Base-by-base conservation (phyloP, 2,113 vertebrate genomes). In the Bambusicola thoracicus region DNA sequence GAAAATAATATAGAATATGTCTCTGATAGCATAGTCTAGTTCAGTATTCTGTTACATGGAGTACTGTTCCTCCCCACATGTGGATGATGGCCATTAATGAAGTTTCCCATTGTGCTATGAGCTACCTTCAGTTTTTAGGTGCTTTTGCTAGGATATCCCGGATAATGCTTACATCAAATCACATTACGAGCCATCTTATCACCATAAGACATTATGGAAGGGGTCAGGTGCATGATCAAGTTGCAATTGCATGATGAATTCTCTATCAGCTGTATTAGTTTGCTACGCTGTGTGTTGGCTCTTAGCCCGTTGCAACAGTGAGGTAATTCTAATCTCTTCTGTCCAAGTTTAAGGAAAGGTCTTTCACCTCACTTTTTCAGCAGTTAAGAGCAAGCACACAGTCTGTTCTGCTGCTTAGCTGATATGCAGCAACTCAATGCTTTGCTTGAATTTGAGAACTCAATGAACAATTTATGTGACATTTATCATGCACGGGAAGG, bases 221-320 rank as follows among this genome's bases (percentile, higher is more conserved):
- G 58, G 27, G 44, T 80, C 40, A 69, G 30, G 56, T 77, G 40
- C n/a, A 44, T 38, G 55, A 88, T 29, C 0, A 0, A 74, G 8
- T 11, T 81, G 18, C 59, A 73, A n/a, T 4, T 41, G 13, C 41
- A 29, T 69, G 44, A 79, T 53, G 53, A 87, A 93, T 85, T 79
- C 34, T 24, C 43, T 61, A 25, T 46, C 22, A 80, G 8, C n/a
- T 41, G 0, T 1, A 1, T 22, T n/a, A 24, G 7, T 34, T 29
- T 53, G 75, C 55, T 40, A 79, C 43, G 11, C 8, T 51, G 3
- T 63, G 21, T 79, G 8, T 32, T 73, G 62, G 51, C 32, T 87
- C 40, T 83, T n/a, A 68, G 63, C 20, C 27, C 36, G 21, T 53
- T 76, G 30, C 8, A 80, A 61, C 38, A 43, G 15, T 74, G 40